These are phyloP conservation scores for Eupithecia pulchellata DNA, from an alignment of 2,888 invertebrate species.

Conservation along the genomic window DNA sequence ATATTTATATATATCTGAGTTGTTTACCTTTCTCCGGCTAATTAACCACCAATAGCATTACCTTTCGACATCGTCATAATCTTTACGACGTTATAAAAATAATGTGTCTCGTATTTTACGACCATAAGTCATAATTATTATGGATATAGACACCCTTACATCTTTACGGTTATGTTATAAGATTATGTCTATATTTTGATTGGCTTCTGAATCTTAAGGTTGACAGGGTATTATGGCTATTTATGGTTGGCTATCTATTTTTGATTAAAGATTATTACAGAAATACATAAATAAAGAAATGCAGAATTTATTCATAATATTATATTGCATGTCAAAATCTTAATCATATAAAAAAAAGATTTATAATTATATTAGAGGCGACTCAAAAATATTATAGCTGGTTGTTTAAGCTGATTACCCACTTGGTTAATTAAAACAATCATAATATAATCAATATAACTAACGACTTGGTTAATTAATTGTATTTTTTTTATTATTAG, in stretches of 20 bases:
- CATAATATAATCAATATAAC: too few relatives aligned
- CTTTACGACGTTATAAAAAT: slow-evolving; percentile 68
- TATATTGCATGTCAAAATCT: too few relatives aligned
- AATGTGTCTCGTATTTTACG: slow-evolving; percentile 62
- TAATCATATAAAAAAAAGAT: too few relatives aligned
- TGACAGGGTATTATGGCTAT: slow-evolving; percentile 25
- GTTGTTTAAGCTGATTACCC: too few relatives aligned
- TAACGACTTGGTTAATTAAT: too few relatives aligned
- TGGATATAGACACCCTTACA: slow-evolving; percentile 49
- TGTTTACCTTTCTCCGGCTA: slow-evolving; percentile 28
- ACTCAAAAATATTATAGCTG: too few relatives aligned
- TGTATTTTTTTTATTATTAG: too few relatives aligned
- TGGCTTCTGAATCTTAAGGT: slow-evolving; percentile 45
- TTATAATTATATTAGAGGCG: too few relatives aligned
- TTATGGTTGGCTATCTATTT: slow-evolving; percentile 20
- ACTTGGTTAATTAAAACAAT: too few relatives aligned
- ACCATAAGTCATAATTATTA: slow-evolving; percentile 69
- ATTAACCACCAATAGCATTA: slow-evolving; percentile 61
- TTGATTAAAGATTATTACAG: neutral
- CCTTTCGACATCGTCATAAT: slow-evolving; percentile 50
- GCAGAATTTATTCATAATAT: too few relatives aligned
- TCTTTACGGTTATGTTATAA: slow-evolving; percentile 45
- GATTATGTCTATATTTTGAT: slow-evolving; percentile 52
- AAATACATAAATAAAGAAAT: too few relatives aligned
- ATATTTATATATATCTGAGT: neutral